Conservation (phyloP, 2,113 vertebrate genomes). For the Dicentrarchus labrax region DNA sequence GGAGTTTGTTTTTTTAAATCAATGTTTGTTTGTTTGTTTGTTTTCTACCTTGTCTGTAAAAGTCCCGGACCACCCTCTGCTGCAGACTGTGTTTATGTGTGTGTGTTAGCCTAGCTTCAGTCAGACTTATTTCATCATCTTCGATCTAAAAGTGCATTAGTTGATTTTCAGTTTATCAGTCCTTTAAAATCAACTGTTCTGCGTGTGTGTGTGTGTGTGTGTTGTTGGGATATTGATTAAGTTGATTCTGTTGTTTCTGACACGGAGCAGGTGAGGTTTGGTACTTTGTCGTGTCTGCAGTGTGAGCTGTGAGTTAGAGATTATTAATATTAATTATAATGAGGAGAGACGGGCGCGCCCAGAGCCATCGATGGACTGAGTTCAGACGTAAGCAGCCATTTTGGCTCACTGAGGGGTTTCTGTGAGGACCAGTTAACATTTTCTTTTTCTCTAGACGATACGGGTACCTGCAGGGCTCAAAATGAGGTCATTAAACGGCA, state of each 20-base stretch:
- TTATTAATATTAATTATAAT: conserved; percentile 30
- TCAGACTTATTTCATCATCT: conserved; percentile 17
- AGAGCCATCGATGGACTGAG: conserved; percentile 37
- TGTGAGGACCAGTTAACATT: neutral
- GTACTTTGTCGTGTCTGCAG: conserved; percentile 51
- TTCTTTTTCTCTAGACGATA: neutral
- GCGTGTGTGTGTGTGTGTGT: neutral
- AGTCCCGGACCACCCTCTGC: conserved; percentile 26
- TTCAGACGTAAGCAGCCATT: conserved; percentile 4
- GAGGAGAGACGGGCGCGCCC: conserved; percentile 13
- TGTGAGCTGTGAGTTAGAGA: conserved; percentile 50
- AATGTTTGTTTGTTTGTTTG: conserved; percentile 22
- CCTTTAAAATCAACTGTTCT: conserved; percentile 28
- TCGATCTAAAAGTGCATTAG: conserved; percentile 60
- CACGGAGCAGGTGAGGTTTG: conserved; percentile 27
- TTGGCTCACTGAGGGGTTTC: neutral
- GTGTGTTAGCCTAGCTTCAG: conserved; percentile 7
- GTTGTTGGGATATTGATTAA: conserved; percentile 18
- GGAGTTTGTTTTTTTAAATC: conserved; percentile 18
- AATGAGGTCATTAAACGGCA: neutral
- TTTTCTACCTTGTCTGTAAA: conserved; percentile 43
- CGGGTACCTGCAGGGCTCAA: neutral
- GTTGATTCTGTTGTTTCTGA: conserved; percentile 59
- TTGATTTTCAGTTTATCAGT: conserved; percentile 32
- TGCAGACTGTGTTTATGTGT: conserved; percentile 39